Evolutionary conservation across 2,113 vertebrate species (phyloP).

Genomic region (Entomyzon cyanotis): DNA sequence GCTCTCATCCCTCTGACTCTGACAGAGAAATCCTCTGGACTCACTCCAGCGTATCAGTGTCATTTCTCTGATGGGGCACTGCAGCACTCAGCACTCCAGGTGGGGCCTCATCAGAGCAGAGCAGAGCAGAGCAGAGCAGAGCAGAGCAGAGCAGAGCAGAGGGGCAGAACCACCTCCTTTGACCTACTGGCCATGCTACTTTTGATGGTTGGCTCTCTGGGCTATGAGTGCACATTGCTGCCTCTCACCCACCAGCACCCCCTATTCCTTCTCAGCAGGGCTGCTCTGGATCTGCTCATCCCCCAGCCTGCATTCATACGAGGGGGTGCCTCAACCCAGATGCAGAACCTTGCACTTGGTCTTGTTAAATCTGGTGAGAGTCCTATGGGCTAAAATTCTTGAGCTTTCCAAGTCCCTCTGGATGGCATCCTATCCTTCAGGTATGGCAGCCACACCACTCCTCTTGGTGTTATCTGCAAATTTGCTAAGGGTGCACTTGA

Average conservation of each 20-base stretch:
- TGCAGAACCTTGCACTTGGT: background rate
- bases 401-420: background rate
- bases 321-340: background rate
- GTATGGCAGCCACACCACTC: background rate
- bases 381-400: background rate
- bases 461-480: background rate
- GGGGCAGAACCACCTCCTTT: background rate
- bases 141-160: background rate
- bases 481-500: background rate
- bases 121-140: background rate
- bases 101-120: background rate
- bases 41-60: background rate
- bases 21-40: background rate
- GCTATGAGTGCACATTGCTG: background rate
- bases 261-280: background rate
- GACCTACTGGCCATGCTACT: rapidly evolving
- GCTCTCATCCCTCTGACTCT: background rate
- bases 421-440: background rate
- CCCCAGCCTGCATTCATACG: rapidly evolving
- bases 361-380: background rate
- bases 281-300: rapidly evolving
- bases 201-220: background rate
- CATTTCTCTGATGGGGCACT: background rate
- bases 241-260: background rate
- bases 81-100: background rate